phyloP scores from a whole-genome alignment of 2,113 vertebrate species.

The Gymnorhina tibicen region DNA sequence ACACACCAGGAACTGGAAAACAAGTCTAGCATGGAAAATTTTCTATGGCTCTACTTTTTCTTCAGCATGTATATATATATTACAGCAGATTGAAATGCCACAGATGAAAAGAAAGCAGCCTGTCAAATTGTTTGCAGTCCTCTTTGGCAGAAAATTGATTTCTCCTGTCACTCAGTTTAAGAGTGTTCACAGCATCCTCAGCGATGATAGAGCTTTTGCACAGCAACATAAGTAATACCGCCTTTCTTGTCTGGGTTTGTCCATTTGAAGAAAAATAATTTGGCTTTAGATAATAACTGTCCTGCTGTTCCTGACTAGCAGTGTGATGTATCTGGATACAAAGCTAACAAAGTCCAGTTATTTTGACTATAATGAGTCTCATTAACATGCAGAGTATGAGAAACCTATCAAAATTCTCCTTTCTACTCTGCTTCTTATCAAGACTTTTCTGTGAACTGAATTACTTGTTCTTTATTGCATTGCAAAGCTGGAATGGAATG shows the following conservation, averaged over 20 bases:
- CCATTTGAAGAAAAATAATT: neutral
- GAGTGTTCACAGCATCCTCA: neutral
- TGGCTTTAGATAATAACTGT: neutral
- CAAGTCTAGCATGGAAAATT: neutral
- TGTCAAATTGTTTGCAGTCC: neutral
- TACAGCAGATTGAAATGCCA: neutral
- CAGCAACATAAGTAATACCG: neutral
- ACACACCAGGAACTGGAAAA: neutral
- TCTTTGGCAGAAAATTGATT: slow-evolving; percentile 15
- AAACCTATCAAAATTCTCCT: neutral
- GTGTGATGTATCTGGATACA: neutral
- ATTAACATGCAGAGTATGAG: neutral
- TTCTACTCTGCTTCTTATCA: neutral
- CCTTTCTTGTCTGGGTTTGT: neutral
- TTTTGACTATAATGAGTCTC: neutral
- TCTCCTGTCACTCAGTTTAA: neutral
- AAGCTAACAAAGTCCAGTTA: neutral
- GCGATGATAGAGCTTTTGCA: neutral
- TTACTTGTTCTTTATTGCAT: neutral
- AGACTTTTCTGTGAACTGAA: neutral
- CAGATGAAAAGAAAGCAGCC: neutral
- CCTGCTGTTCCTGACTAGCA: neutral
- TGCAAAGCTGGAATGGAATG: neutral
- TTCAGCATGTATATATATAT: neutral
- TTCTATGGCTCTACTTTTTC: neutral